These are phyloP conservation scores for Drosophila nr. fundita DNA, from an alignment of 2,888 invertebrate genomes.

Conservation along the genomic window DNA sequence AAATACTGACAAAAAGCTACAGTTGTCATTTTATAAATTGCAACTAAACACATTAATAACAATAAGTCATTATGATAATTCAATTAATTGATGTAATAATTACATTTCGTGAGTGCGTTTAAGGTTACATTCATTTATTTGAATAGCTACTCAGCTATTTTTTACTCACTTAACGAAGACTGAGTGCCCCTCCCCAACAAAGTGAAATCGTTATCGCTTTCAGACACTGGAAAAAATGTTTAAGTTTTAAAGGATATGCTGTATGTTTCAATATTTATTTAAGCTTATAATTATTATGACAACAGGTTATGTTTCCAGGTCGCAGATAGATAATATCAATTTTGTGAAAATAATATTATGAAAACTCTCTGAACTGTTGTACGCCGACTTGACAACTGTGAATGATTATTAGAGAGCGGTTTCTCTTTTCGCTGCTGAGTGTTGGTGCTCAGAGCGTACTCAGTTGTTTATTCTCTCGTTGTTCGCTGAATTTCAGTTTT, in stretches of 20 bases:
- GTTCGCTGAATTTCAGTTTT: constrained; percentile 39
- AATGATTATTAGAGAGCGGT: constrained; percentile 4
- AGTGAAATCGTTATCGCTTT: neutral
- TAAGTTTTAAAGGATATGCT: too few relatives aligned
- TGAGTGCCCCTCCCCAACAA: neutral
- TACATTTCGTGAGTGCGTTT: too few relatives aligned
- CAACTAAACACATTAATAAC: neutral
- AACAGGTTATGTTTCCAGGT: neutral
- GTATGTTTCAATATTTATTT: neutral
- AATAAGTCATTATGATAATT: neutral
- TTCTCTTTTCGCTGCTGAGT: constrained; percentile 1
- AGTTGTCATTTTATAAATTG: neutral
- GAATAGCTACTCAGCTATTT: neutral
- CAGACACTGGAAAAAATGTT: neutral
- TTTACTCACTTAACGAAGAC: constrained; percentile 10
- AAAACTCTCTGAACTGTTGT: neutral
- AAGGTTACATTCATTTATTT: too few relatives aligned
- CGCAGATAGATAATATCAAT: neutral
- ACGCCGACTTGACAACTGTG: neutral
- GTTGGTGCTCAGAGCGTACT: constrained; percentile 1
- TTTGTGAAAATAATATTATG: neutral
- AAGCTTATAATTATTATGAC: neutral
- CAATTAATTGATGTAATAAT: too few relatives aligned
- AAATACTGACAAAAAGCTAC: neutral
- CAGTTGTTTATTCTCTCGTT: neutral